These are phyloP conservation scores for Xiphorhynchus erythropygius DNA, from an alignment of 2,797 vertebrate species.

Conservation along the genomic window DNA sequence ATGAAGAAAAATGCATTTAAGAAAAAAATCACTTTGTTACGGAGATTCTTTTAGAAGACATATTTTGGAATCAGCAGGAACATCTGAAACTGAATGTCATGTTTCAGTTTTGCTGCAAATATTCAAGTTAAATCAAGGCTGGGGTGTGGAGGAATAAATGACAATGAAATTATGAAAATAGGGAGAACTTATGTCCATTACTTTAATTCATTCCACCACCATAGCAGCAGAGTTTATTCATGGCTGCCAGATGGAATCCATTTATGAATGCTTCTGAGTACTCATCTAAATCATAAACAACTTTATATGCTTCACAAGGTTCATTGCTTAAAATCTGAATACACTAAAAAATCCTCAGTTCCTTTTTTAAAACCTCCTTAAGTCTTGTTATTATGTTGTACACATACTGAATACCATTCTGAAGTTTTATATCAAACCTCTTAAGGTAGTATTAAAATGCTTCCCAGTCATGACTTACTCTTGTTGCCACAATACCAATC, in stretches of 20 bases:
- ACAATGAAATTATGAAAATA: background rate
- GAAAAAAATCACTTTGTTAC: background rate
- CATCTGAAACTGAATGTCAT: background rate
- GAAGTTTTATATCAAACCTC: background rate
- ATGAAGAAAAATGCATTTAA: background rate
- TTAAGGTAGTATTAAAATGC: background rate
- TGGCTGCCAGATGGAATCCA: background rate
- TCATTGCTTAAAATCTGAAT: background rate
- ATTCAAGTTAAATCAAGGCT: background rate
- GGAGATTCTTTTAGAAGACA: rapidly evolving
- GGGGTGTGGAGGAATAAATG: background rate
- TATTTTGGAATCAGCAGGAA: background rate
- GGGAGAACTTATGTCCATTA: background rate
- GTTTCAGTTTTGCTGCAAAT: background rate
- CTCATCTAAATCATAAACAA: background rate
- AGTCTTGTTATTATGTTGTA: background rate
- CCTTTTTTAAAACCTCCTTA: background rate
- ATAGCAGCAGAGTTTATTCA: background rate
- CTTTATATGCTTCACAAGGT: background rate
- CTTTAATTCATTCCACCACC: background rate
- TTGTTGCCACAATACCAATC: background rate
- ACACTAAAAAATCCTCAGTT: background rate
- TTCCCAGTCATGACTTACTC: background rate
- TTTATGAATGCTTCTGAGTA: background rate
- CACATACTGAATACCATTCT: background rate